Conservation (phyloP, 2,888 invertebrate genomes). For the Chrysodeixis includens region DNA sequence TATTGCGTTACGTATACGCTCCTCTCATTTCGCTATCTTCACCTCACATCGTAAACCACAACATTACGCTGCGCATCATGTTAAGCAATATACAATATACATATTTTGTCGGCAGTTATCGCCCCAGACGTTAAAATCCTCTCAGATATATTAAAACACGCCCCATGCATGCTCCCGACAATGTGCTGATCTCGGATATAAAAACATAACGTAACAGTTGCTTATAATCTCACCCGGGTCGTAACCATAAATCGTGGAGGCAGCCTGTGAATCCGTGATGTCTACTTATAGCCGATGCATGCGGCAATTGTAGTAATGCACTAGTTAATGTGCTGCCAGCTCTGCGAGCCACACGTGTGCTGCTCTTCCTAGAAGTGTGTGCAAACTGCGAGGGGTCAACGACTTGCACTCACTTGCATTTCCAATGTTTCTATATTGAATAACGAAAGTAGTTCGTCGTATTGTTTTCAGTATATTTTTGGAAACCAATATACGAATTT, state of each 20-base stretch:
- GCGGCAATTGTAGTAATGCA: conserved; percentile 9
- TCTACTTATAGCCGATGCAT: conserved; percentile 13
- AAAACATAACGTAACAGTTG: conserved; percentile 53
- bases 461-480: too few relatives aligned
- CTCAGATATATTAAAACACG: conserved; percentile 48
- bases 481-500: too few relatives aligned
- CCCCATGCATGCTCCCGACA: conserved; percentile 44
- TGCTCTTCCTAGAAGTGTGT: neutral
- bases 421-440: neutral
- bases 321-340: neutral
- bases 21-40: neutral
- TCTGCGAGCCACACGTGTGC: neutral
- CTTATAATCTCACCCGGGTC: conserved; percentile 46
- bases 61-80: conserved; percentile 35
- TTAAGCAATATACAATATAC: conserved; percentile 44
- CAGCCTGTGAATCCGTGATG: conserved; percentile 20
- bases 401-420: neutral
- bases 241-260: conserved; percentile 47
- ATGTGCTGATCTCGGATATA: conserved; percentile 50
- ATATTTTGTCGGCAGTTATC: conserved; percentile 41
- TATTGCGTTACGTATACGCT: neutral
- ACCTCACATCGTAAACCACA: neutral
- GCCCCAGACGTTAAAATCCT: conserved; percentile 42
- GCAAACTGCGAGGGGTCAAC: neutral
- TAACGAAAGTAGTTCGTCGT: too few relatives aligned